Evolutionary conservation across 2,113 vertebrate genomes (phyloP), one percentile per base, ranked within the genome.

Genomic region (Grantiella picta): DNA sequence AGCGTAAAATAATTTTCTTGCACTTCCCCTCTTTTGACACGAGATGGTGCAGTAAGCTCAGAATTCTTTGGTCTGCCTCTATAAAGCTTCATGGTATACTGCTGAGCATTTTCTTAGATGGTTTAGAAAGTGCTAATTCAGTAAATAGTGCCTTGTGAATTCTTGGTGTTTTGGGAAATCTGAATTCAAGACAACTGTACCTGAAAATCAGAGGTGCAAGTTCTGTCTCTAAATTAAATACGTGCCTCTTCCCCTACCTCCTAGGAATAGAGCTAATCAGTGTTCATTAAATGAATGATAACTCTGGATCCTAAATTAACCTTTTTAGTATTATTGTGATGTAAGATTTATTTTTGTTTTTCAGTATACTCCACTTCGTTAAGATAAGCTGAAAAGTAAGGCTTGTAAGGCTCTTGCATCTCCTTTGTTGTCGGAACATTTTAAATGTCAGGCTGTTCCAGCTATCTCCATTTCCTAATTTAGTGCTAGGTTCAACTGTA

Each of bases 21-120:
- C 86, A 82, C 40, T 93, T 97, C 75, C 71, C 27, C 1, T 16
- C 0, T 0, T 25, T 90, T 40, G 78, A 81, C 98, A 96, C 97
- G 88, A 98, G 98, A 97, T 98, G 98, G 98, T 61, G 45, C 28
- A 82, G 94, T 95, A 91, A 80, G 83, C 83, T 94, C 85, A 64
- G 44, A 82, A 94, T 47, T 89, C 38, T 86, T 86, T 40, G 42
- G 9, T 94, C 23, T 50, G 60, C 31, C 1, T 8, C 22, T 33
- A 0, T 13, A 86, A 69, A 19, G 49, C n/a, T 72, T 61, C 22
- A 3, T 21, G 50, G 7, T 16, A 1, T 3, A 21, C 38, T 40
- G 2, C 2, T n/a, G 21, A 83, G 27, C 13, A 18, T 83, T 94
- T 28, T 33, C n/a, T 64, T 68, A 14, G 0, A 20, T 10, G 45